Conservation (phyloP, 1,140 invertebrate genomes). For the Drosophila takahashii region DNA sequence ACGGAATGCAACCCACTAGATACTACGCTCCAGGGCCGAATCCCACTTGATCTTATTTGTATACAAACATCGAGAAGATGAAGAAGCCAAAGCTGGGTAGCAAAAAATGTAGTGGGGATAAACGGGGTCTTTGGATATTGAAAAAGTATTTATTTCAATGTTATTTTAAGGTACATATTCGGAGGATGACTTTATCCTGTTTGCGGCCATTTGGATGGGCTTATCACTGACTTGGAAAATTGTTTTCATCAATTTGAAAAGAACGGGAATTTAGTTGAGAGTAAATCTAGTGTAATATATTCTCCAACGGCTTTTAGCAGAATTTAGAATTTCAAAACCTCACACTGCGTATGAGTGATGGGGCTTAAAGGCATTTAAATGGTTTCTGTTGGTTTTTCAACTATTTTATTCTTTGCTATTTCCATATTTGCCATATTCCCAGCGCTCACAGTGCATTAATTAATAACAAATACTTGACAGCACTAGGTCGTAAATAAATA, state of each 20-base stretch:
- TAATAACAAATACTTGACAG: conserved; percentile 7
- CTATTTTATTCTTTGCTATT: background rate
- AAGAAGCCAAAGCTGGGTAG: background rate
- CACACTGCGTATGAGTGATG: background rate
- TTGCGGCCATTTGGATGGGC: background rate
- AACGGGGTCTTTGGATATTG: background rate
- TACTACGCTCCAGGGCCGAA: conserved; percentile 18
- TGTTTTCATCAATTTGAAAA: conserved; percentile 2
- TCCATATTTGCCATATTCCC: background rate
- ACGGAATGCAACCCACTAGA: conserved; percentile 28
- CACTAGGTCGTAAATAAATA: background rate
- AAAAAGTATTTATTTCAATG: conserved; percentile 3
- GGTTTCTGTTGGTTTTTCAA: background rate
- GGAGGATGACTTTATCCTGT: background rate
- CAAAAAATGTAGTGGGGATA: background rate
- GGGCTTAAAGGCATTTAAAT: background rate
- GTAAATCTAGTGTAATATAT: background rate
- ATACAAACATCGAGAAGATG: conserved; percentile 5
- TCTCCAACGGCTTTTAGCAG: background rate
- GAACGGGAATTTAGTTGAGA: background rate
- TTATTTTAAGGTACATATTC: background rate
- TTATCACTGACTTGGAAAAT: conserved; percentile 9
- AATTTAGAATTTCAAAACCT: background rate
- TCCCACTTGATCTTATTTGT: conserved; percentile 33
- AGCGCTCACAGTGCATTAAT: background rate